phyloP scores from a whole-genome alignment of 2,797 vertebrate species.

The Bucorvus abyssinicus region DNA sequence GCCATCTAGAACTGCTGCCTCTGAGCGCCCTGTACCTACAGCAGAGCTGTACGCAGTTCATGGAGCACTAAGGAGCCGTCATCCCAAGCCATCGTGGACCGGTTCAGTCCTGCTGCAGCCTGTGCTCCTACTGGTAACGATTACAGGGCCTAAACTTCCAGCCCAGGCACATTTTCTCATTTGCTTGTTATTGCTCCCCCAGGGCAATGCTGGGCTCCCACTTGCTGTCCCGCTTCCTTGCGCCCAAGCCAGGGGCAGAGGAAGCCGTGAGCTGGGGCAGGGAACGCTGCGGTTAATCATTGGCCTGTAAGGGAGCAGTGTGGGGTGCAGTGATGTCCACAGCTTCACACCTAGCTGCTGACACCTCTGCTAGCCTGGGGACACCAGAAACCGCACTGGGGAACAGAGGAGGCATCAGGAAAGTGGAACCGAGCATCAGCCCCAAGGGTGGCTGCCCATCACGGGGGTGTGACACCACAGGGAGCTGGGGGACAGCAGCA shows the following conservation, averaged over 20 bases:
- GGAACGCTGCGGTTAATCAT: not conserved
- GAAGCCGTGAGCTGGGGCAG: not conserved
- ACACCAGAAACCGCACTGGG: fast-evolving
- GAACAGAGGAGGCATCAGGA: not conserved
- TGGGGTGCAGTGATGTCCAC: not conserved
- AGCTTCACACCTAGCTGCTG: not conserved
- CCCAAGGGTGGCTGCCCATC: fast-evolving
- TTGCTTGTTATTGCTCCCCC: not conserved
- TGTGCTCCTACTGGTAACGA: not conserved
- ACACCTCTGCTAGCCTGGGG: not conserved
- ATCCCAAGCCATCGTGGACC: not conserved
- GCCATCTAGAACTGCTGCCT: too few species aligned
- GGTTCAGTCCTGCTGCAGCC: slow-evolving; percentile 1
- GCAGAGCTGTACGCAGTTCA: fast-evolving
- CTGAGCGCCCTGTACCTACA: not conserved
- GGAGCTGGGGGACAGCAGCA: not conserved
- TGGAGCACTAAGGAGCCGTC: not conserved
- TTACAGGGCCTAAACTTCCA: not conserved
- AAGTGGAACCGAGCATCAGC: not conserved
- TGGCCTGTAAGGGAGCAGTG: not conserved
- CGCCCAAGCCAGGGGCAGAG: not conserved
- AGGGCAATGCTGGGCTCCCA: not conserved
- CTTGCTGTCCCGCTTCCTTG: not conserved
- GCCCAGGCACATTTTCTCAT: not conserved
- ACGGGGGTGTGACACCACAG: not conserved